These are phyloP conservation scores for Nymphicus hollandicus DNA, from an alignment of 2,113 vertebrate species.

Conservation along the genomic window DNA sequence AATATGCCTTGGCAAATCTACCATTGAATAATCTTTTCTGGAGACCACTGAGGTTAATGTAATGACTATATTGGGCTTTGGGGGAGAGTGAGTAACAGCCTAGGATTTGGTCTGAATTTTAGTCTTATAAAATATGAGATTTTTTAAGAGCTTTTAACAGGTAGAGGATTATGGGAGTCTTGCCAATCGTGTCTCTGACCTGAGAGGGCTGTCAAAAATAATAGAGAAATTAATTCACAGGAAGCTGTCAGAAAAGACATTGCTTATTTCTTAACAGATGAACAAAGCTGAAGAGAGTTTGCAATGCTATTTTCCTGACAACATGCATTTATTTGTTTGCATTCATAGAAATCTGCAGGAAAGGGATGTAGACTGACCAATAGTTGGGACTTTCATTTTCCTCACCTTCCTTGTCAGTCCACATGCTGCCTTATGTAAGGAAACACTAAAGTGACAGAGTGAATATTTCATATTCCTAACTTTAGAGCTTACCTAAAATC, in stretches of 20 bases:
- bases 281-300: background rate
- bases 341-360: background rate
- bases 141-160: background rate
- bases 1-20: background rate
- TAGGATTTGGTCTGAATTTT: background rate
- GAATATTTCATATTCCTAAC: background rate
- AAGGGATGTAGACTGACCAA: background rate
- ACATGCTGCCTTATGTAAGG: background rate
- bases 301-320: background rate
- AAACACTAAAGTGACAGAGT: background rate
- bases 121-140: background rate
- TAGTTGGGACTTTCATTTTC: background rate
- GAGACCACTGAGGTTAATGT: background rate
- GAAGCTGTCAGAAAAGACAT: background rate
- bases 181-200: background rate
- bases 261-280: background rate
- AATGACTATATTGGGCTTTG: background rate
- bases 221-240: background rate
- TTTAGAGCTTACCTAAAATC: background rate
- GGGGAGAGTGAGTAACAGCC: background rate
- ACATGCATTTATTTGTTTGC: rapidly evolving
- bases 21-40: background rate
- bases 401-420: background rate
- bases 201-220: background rate
- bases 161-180: background rate